Evolutionary conservation across 2,888 invertebrate species (phyloP).

Genomic region (Drosophila vallismaia): DNA sequence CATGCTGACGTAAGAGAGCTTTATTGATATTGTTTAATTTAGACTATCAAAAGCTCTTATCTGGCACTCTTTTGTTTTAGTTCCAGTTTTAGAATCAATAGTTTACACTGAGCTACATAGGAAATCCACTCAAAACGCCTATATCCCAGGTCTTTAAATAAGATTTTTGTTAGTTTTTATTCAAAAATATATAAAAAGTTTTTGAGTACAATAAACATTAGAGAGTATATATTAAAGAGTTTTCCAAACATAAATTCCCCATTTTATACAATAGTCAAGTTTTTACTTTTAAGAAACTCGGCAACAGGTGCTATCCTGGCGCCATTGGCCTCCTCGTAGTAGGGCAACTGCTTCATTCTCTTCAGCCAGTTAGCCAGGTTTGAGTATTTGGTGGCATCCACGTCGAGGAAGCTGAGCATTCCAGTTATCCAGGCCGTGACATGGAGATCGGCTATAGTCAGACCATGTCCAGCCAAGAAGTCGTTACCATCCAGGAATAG

Average conservation of each 20-base stretch:
- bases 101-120: too few species aligned
- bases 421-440: slow-evolving; percentile 55
- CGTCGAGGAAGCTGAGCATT: slow-evolving; percentile 33
- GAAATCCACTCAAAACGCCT: too few species aligned
- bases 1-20: not conserved
- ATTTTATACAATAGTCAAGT: slow-evolving; percentile 51
- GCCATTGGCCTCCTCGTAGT: slow-evolving; percentile 70
- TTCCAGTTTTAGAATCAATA: not conserved
- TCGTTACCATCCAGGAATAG: slow-evolving; percentile 56
- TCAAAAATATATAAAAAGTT: not conserved
- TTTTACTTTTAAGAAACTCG: slow-evolving; percentile 62
- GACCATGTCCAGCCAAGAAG: slow-evolving; percentile 69
- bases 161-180: too few species aligned
- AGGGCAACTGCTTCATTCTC: slow-evolving; percentile 65
- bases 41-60: not conserved
- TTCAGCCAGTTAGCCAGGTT: slow-evolving; percentile 67
- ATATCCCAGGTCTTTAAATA: too few species aligned
- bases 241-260: not conserved
- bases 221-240: not conserved
- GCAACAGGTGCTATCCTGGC: slow-evolving; percentile 46
- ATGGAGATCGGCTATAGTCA: slow-evolving; percentile 80
- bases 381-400: slow-evolving; percentile 54
- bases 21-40: not conserved
- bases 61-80: not conserved
- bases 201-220: not conserved